These are phyloP conservation scores for Chloropsis cyanopogon DNA, from an alignment of 2,113 vertebrate genomes.

Conservation along the genomic window DNA sequence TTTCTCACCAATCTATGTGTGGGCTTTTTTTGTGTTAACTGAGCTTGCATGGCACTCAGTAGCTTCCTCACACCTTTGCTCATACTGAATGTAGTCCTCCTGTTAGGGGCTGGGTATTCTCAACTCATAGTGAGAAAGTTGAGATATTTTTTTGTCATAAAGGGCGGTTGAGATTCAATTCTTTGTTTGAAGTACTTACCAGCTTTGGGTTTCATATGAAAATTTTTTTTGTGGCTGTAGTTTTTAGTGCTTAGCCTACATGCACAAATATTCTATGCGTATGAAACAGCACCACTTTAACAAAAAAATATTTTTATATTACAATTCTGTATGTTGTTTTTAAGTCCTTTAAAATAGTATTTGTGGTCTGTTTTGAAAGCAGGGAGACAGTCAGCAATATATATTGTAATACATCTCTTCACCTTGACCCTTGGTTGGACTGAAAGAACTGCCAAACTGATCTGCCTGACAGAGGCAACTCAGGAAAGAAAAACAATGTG, in stretches of 20 bases:
- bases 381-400: background rate
- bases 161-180: background rate
- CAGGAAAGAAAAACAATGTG: background rate
- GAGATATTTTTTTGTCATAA: background rate
- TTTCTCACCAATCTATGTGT: fast-evolving
- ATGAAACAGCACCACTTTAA: background rate
- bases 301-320: background rate
- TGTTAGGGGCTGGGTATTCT: background rate
- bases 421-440: background rate
- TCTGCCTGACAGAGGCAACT: background rate
- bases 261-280: background rate
- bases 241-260: background rate
- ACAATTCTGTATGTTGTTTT: background rate
- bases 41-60: background rate
- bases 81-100: background rate
- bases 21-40: background rate
- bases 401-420: background rate
- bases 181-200: background rate
- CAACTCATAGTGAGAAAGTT: background rate
- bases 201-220: background rate
- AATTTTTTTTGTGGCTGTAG: background rate
- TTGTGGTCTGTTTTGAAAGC: background rate
- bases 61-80: background rate
- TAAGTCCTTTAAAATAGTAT: background rate
- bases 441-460: background rate